Conservation (phyloP, 2,797 vertebrate genomes). For the Yasuhikotakia modesta region DNA sequence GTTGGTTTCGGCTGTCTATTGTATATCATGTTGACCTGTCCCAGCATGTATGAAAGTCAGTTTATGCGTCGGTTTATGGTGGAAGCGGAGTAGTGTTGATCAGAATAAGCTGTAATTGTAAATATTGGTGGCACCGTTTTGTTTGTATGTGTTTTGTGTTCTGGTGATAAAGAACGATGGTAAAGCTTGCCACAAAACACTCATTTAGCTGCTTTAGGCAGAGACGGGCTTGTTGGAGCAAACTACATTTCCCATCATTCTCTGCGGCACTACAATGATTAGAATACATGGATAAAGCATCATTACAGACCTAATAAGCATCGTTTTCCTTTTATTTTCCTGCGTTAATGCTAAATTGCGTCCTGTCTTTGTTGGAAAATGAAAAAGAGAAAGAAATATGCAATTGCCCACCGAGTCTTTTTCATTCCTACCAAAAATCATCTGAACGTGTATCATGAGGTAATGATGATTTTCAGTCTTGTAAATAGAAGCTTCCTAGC, state of each 20-base stretch:
- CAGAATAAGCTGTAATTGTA: not conserved
- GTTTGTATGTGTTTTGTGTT: not conserved
- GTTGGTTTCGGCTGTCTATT: not conserved
- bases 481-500: not conserved
- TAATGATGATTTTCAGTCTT: not conserved
- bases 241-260: not conserved
- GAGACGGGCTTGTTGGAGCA: no score
- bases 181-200: not conserved
- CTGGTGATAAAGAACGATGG: not conserved
- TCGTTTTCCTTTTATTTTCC: not conserved
- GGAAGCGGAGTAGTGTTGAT: not conserved
- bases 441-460: no score
- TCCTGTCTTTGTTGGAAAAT: not conserved
- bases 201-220: not conserved
- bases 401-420: not conserved
- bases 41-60: not conserved
- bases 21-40: not conserved
- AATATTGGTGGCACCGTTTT: not conserved
- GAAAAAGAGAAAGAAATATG: not conserved
- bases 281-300: not conserved
- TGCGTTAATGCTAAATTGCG: not conserved
- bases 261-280: not conserved
- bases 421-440: not conserved
- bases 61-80: not conserved
- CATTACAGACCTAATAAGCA: not conserved